Evolutionary conservation across 2,888 invertebrate genomes (phyloP), one percentile per base, ranked within the genome.

Genomic region (Nasonia oneida): DNA sequence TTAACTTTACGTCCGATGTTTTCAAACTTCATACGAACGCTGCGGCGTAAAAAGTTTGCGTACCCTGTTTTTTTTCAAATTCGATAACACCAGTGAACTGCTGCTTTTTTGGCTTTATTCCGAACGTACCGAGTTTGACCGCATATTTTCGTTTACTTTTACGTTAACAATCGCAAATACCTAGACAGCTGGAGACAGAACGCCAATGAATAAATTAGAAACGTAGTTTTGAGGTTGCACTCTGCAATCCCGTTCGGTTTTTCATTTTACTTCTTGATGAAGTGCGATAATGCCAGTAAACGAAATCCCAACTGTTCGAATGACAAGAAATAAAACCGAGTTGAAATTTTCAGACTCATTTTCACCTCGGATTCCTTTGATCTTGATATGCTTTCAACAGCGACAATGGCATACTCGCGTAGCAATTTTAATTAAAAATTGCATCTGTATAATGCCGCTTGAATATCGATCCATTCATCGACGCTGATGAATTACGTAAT

Each of bases 401-500:
- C n/a, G 57, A n/a, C n/a, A 57, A 57, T 57, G n/a, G n/a, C 6
- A n/a, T n/a, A 57, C 6, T 57, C 57, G n/a, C 57, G 15, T 0
- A 57, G 18, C 70, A 70, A 37, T 14, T 29, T 14, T 14, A 33
- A 37, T 70, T 33, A 70, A 70, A 37, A 70, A 37, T 70, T 70
- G 70, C 23, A 23, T 23, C 23, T 23, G 23, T 23, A 23, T 23
- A 23, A 23, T 23, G 70, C 33, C 37, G 6, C 14, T 6, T 42
- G 8, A 18, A 67, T 47, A 29, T 18, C 47, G 23, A 10, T 8
- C 29, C 29, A 39, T 77, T 29, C 33, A 15, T 23, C 23, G 57
- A 8, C 53, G 2, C 67, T 77, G 42, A 83, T 57, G 61, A 71
- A 73, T 61, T 78, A 8, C 67, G 14, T 42, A 70, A 57, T 57